phyloP scores from a whole-genome alignment of 1,140 invertebrate species.

The Sitobion miscanthi region DNA sequence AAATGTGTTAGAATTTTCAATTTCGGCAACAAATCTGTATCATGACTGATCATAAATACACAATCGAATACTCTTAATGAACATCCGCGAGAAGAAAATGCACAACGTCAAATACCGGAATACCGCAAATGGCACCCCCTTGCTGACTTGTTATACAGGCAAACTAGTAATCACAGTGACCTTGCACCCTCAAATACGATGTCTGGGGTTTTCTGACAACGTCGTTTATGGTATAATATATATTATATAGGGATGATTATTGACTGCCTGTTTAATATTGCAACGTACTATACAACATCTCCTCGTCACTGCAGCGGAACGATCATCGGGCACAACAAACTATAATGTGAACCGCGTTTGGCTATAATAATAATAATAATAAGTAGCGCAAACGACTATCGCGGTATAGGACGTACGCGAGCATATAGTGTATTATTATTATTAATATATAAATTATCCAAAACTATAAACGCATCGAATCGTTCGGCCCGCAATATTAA shows the following conservation, averaged over 20 bases:
- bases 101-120: not conserved
- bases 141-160: not conserved
- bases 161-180: not conserved
- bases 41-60: no score
- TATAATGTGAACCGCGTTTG: not conserved
- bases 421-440: not conserved
- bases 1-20: not conserved
- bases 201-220: not conserved
- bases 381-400: not conserved
- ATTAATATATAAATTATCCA: not conserved
- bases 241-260: no score
- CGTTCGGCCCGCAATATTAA: slow-evolving; percentile 6
- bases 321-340: not conserved
- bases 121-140: no score
- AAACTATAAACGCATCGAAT: not conserved
- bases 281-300: not conserved
- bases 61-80: not conserved
- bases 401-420: not conserved
- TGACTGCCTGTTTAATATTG: no score
- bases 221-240: no score
- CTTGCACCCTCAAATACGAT: not conserved
- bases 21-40: not conserved
- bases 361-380: not conserved
- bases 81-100: not conserved
- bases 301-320: not conserved